Conservation (phyloP, 2,797 vertebrate species). For the Diplodus puntazzo region DNA sequence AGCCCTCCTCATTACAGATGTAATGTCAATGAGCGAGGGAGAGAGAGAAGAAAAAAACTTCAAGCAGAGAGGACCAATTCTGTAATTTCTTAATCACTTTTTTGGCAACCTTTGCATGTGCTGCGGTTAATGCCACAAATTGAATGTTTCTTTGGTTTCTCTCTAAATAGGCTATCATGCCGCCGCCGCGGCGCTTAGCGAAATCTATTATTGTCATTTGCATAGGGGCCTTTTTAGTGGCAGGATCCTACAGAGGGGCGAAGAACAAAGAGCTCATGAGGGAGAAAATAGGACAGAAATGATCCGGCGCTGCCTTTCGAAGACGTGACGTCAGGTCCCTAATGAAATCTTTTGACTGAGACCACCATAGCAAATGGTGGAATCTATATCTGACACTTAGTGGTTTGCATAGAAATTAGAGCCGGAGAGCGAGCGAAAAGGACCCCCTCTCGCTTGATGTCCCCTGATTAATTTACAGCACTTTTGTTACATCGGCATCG, state of each 20-base stretch:
- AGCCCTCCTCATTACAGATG: constrained; percentile 85
- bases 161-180: constrained; percentile 87
- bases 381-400: constrained; percentile 98
- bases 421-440: constrained; percentile 61
- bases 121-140: constrained; percentile 86
- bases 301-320: constrained; percentile 83
- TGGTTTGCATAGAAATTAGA: constrained; percentile 96
- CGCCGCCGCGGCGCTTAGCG: constrained; percentile 77
- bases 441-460: constrained; percentile 84
- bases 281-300: constrained; percentile 91
- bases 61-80: constrained; percentile 84
- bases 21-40: constrained; percentile 80
- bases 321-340: constrained; percentile 89
- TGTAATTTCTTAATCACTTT: constrained; percentile 90
- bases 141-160: constrained; percentile 89
- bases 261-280: constrained; percentile 91
- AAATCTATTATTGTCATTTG: constrained; percentile 91
- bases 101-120: constrained; percentile 86
- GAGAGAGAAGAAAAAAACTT: constrained; percentile 66
- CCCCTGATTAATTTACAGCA: constrained; percentile 91
- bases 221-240: constrained; percentile 85
- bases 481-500: constrained; percentile 85
- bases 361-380: constrained; percentile 93
- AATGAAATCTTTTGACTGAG: constrained; percentile 95
- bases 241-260: constrained; percentile 82